Percentiles rank a stretch among this genome's conserved stretches.
Conservation (phyloP, 2,888 invertebrate species). For the Drymonia ruficornis region DNA sequence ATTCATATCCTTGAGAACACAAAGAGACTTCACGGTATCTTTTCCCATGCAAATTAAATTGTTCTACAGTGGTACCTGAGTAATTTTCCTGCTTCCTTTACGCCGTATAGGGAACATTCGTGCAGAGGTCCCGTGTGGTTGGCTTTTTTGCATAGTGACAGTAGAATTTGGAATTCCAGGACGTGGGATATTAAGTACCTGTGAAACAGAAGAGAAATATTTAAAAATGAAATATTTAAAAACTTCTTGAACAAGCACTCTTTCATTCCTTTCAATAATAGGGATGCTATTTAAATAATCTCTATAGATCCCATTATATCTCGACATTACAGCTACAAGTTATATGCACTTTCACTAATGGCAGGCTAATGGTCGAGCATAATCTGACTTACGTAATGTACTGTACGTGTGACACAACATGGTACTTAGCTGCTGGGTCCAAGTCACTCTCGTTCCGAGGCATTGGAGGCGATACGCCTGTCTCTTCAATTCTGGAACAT, state of each 20-base stretch:
- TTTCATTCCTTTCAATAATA: too few relatives aligned
- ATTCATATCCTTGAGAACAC: constrained; percentile 13
- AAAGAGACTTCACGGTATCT: constrained; percentile 11
- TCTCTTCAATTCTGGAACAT: constrained; percentile 79
- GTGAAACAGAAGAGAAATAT: constrained; percentile 13
- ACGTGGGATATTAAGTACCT: constrained; percentile 88
- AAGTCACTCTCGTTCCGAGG: constrained; percentile 87
- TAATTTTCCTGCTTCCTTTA: constrained; percentile 87
- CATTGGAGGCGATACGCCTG: constrained; percentile 87
- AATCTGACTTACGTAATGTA: constrained; percentile 85
- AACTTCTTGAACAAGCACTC: too few relatives aligned
- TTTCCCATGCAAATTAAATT: constrained; percentile 26
- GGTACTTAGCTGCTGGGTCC: constrained; percentile 91
- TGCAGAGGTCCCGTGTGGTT: constrained; percentile 88
- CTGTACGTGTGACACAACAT: constrained; percentile 88
- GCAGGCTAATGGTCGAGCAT: constrained; percentile 3
- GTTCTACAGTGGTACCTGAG: constrained; percentile 71
- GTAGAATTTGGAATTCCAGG: constrained; percentile 91
- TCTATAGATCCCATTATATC: not conserved
- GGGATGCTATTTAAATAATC: too few relatives aligned
- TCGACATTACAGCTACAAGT: not conserved
- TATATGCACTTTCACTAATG: not conserved
- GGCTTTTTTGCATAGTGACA: constrained; percentile 87
- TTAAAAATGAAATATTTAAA: too few relatives aligned
- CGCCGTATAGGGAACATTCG: constrained; percentile 89